phyloP scores from a whole-genome alignment of 2,113 vertebrate species.

The Galeopterus variegatus region DNA sequence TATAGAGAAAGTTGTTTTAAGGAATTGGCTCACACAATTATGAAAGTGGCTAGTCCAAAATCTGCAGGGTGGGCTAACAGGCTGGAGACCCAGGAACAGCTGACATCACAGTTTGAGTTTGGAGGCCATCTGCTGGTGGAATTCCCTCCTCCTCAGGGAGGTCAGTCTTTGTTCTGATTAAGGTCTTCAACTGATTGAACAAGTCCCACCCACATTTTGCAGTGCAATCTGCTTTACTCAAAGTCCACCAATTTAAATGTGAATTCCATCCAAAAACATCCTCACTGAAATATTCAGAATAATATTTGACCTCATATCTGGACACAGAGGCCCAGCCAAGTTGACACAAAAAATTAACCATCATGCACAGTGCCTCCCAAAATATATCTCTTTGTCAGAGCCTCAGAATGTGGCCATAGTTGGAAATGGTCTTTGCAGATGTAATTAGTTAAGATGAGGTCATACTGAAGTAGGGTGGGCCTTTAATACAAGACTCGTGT shows the following conservation, averaged over 20 bases:
- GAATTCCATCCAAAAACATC: background rate
- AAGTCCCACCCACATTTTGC: background rate
- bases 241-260: background rate
- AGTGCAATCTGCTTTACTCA: background rate
- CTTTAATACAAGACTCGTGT: background rate
- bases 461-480: rapidly evolving
- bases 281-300: background rate
- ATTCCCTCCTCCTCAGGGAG: background rate
- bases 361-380: background rate
- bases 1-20: background rate
- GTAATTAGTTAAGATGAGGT: background rate
- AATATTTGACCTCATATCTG: background rate
- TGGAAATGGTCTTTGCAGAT: background rate
- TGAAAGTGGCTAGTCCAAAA: background rate
- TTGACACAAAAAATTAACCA: background rate
- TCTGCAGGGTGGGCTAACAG: background rate
- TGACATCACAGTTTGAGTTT: no score
- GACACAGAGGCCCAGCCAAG: background rate
- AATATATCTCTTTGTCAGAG: background rate
- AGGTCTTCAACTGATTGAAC: background rate
- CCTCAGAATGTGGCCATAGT: background rate
- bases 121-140: background rate
- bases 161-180: background rate
- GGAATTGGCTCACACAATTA: background rate
- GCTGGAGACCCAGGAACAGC: no score